Percentiles rank a stretch among this genome's conserved stretches.
These are phyloP conservation scores for Oxygymnocypris stewartii DNA, from an alignment of 2,113 vertebrate genomes.

Conservation along the genomic window DNA sequence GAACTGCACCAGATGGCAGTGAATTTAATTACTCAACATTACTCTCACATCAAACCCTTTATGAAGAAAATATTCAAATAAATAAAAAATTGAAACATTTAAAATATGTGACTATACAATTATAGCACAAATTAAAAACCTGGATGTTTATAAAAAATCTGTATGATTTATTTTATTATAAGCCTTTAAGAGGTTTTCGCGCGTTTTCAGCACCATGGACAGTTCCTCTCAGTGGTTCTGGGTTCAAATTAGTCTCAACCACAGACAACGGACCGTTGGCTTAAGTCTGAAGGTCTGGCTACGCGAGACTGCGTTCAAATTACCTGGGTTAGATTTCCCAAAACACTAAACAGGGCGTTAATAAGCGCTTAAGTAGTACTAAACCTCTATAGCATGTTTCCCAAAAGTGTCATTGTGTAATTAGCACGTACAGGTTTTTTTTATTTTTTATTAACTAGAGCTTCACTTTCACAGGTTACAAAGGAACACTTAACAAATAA, in stretches of 20 bases:
- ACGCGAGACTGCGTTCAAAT: background rate
- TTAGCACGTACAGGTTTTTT: background rate
- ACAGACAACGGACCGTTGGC: too few species aligned
- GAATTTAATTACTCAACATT: background rate
- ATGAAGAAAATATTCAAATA: background rate
- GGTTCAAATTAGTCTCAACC: background rate
- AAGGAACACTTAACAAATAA: background rate
- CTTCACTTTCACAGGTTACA: background rate
- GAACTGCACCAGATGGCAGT: background rate
- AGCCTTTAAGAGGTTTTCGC: background rate
- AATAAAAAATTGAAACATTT: background rate
- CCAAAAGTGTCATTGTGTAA: background rate
- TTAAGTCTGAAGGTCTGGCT: too few species aligned
- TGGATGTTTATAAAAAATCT: background rate
- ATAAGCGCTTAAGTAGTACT: background rate
- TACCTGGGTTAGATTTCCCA: background rate
- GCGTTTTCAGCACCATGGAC: constrained; percentile 36
- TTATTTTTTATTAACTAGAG: background rate
- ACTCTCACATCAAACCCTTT: background rate
- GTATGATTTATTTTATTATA: background rate
- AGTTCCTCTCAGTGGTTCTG: background rate
- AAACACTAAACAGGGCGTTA: background rate
- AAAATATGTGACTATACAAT: background rate
- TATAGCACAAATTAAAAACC: background rate
- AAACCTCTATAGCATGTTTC: background rate